phyloP scores from a whole-genome alignment of 2,888 invertebrate species.

The Camponotus fellah region DNA sequence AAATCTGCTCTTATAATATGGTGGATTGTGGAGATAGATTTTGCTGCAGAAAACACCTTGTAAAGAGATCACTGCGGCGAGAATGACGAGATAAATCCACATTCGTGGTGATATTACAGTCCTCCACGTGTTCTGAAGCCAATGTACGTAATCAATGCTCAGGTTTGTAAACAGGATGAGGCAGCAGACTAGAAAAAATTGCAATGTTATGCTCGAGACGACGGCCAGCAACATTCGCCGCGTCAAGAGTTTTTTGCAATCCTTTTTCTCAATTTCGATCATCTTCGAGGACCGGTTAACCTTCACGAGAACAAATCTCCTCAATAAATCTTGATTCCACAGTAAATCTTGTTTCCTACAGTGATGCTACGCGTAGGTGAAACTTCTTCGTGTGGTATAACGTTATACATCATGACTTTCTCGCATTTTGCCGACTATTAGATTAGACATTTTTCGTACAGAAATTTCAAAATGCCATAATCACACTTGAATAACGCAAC shows the following conservation, averaged over 20 bases:
- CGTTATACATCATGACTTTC: background rate
- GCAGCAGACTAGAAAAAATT: slow-evolving; percentile 80
- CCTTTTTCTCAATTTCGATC: slow-evolving; percentile 66
- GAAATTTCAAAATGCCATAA: background rate
- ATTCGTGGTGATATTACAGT: slow-evolving; percentile 89
- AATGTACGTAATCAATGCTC: slow-evolving; percentile 89
- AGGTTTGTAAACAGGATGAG: slow-evolving; percentile 87
- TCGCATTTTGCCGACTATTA: background rate
- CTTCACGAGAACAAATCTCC: background rate
- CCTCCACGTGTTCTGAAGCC: slow-evolving; percentile 89
- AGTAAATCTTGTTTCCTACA: background rate
- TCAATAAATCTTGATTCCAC: background rate
- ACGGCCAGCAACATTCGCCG: slow-evolving; percentile 89
- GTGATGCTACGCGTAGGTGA: background rate
- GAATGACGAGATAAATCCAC: slow-evolving; percentile 89
- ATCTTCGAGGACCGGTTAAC: slow-evolving; percentile 58
- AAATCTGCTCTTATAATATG: slow-evolving; percentile 90
- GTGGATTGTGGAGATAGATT: slow-evolving; percentile 89
- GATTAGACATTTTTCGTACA: background rate
- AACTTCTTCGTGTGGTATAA: background rate
- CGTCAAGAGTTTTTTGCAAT: slow-evolving; percentile 87
- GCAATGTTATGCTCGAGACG: slow-evolving; percentile 87
- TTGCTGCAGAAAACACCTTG: slow-evolving; percentile 92
- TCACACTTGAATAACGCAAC: no score
- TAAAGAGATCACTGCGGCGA: slow-evolving; percentile 89